Conservation (phyloP, 2,797 vertebrate species). For the Luscinia megarhynchos region DNA sequence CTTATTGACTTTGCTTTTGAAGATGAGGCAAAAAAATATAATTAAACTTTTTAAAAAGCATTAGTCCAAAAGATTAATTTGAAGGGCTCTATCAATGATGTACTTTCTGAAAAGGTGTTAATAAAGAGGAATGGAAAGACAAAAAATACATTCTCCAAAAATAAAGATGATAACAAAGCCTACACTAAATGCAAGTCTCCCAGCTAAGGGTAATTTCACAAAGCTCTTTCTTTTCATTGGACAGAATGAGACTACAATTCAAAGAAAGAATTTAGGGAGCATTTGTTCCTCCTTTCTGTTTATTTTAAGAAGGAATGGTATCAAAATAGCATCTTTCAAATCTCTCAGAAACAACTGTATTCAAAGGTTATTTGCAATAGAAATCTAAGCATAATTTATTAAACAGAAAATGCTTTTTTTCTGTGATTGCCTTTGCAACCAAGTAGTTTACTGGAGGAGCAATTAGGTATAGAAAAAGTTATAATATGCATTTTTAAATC, state of each 20-base stretch:
- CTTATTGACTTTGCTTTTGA: conserved; percentile 43
- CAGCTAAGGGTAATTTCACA: background rate
- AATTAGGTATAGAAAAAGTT: background rate
- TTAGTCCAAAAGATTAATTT: conserved; percentile 60
- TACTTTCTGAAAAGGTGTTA: conserved; percentile 1
- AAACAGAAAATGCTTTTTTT: background rate
- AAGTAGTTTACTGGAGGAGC: background rate
- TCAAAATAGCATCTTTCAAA: background rate
- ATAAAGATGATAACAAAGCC: background rate
- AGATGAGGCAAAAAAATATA: background rate
- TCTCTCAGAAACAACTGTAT: background rate
- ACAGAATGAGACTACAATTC: background rate
- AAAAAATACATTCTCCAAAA: conserved; percentile 34
- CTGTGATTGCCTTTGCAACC: background rate
- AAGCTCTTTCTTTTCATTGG: background rate
- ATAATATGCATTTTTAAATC: background rate
- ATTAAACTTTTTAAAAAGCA: conserved; percentile 15
- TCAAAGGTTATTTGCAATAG: background rate
- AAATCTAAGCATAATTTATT: background rate
- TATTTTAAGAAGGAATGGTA: background rate
- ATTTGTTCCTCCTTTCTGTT: background rate
- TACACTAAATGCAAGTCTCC: background rate
- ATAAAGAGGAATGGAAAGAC: background rate
- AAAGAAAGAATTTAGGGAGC: background rate
- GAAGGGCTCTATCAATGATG: conserved; percentile 47